A percentile compares a stretch with the other conserved stretches of the same genome.
Evolutionary conservation across 2,113 vertebrate genomes (phyloP).

Genomic region (Cottus gobio): DNA sequence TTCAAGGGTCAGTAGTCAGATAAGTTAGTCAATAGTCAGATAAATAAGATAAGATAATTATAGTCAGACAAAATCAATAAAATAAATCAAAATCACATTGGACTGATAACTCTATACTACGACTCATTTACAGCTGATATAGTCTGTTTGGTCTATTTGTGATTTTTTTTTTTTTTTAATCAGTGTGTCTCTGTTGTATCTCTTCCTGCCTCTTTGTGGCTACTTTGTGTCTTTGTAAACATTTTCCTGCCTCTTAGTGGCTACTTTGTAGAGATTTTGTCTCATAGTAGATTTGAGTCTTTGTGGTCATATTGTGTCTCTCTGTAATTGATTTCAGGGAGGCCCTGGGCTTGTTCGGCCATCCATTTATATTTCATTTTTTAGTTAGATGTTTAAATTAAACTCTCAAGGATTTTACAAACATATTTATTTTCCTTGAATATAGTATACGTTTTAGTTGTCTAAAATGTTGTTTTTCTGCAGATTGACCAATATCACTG

Average conservation of each 20-base stretch:
- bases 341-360: too few relatives aligned
- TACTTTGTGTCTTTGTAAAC: not conserved
- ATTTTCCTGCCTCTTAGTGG: fast-evolving
- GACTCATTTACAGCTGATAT: not conserved
- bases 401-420: not conserved
- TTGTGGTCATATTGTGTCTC: not conserved
- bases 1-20: too few relatives aligned
- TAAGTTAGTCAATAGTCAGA: too few relatives aligned
- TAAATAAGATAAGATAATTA: too few relatives aligned
- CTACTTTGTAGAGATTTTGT: not conserved
- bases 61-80: not conserved
- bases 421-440: fast-evolving
- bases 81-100: not conserved
- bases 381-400: not conserved
- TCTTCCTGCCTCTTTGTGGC: not conserved
- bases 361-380: not conserved
- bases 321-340: too few relatives aligned
- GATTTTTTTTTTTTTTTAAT: too few relatives aligned
- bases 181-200: not conserved
- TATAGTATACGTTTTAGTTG: not conserved
- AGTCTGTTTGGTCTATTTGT: not conserved
- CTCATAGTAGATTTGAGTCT: not conserved
- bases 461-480: not conserved
- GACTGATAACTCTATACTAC: not conserved
- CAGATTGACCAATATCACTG: slow-evolving; percentile 57